phyloP scores from a whole-genome alignment of 2,888 invertebrate species.

The Apotomis betuletana region DNA sequence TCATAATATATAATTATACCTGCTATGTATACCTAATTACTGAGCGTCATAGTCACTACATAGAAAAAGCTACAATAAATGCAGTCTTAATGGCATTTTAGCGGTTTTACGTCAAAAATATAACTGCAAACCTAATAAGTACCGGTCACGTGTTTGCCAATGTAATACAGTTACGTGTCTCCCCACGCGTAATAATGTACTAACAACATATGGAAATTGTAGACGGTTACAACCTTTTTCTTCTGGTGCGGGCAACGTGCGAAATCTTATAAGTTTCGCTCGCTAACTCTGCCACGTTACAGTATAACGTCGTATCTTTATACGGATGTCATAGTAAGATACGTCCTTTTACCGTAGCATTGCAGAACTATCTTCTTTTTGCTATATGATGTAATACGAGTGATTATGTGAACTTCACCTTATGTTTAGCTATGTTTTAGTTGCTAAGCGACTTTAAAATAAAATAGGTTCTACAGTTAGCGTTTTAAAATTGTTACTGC shows the following conservation, averaged over 20 bases:
- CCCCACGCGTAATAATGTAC: neutral
- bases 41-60: neutral
- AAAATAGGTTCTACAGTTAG: no score
- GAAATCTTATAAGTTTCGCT: constrained; percentile 35
- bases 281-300: constrained; percentile 7
- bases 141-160: constrained; percentile 11
- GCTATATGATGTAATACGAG: constrained; percentile 18
- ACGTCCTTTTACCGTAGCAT: neutral
- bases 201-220: neutral
- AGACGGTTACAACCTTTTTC: neutral
- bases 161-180: constrained; percentile 23
- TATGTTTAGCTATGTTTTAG: neutral
- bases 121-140: constrained; percentile 1
- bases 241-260: neutral
- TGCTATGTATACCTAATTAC: no score
- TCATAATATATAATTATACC: no score
- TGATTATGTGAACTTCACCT: constrained; percentile 12
- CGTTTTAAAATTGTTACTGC: no score
- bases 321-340: no score
- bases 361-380: no score
- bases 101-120: constrained; percentile 15
- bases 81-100: neutral
- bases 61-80: neutral
- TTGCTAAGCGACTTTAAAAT: no score
- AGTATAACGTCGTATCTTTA: neutral